phyloP scores from a whole-genome alignment of 2,797 vertebrate species.

The Sus cebifrons region DNA sequence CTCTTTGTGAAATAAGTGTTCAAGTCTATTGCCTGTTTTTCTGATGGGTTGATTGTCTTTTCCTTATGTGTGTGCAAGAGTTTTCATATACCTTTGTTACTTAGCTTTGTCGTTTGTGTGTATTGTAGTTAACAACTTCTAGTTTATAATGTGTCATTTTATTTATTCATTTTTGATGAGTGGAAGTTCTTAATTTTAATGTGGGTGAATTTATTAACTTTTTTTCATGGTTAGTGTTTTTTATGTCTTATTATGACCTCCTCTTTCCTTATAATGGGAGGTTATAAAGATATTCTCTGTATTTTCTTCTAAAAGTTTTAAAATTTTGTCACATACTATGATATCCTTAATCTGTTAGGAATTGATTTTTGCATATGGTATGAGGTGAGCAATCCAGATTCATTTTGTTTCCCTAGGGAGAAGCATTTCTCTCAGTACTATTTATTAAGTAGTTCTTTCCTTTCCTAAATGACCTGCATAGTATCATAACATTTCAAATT shows the following conservation, averaged over 20 bases:
- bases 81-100: conserved; percentile 8
- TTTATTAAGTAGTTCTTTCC: background rate
- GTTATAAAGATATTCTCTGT: background rate
- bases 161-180: background rate
- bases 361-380: background rate
- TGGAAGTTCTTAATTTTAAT: conserved; percentile 35
- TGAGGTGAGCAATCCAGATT: conserved; percentile 29
- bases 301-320: conserved; percentile 38
- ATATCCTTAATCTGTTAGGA: background rate
- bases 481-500: conserved; percentile 33
- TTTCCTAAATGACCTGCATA: background rate
- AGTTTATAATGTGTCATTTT: background rate
- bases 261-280: background rate
- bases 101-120: background rate
- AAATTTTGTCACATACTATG: background rate
- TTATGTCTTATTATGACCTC: background rate
- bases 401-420: conserved; percentile 19
- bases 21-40: background rate
- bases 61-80: background rate
- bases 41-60: conserved; percentile 14
- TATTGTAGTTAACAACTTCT: background rate
- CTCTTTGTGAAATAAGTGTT: conserved; percentile 35
- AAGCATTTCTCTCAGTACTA: background rate
- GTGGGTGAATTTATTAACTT: background rate
- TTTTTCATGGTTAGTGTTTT: background rate